Evolutionary conservation across 1,140 invertebrate genomes (phyloP).

Genomic region (Pseudomyrmex dendroicus): DNA sequence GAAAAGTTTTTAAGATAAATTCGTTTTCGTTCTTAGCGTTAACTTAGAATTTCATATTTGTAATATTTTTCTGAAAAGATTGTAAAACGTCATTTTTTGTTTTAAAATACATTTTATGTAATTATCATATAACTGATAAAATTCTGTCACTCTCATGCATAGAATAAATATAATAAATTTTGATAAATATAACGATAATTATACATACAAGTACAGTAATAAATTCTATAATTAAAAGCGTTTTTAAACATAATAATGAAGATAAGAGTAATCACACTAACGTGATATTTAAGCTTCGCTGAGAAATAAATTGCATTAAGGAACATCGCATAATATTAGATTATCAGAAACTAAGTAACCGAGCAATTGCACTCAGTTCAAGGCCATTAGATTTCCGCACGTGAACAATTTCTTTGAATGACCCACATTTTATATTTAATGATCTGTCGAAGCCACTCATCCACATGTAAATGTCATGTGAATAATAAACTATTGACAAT

Average conservation of each 20-base stretch:
- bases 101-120: neutral
- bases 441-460: slow-evolving; percentile 40
- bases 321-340: neutral
- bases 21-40: neutral
- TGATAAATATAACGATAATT: slow-evolving; percentile 7
- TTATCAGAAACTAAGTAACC: slow-evolving; percentile 23
- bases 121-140: slow-evolving; percentile 1
- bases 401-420: slow-evolving; percentile 58
- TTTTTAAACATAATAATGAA: neutral
- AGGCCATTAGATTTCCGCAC: slow-evolving; percentile 44
- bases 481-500: slow-evolving; percentile 38
- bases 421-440: slow-evolving; percentile 60
- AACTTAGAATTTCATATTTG: neutral
- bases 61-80: neutral
- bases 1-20: neutral
- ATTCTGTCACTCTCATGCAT: neutral
- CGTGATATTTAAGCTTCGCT: neutral
- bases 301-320: neutral
- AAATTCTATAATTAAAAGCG: neutral
- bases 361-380: slow-evolving; percentile 61
- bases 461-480: slow-evolving; percentile 22
- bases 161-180: neutral
- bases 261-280: neutral
- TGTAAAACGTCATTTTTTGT: too few species aligned
- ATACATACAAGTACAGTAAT: neutral